Percentiles rank a stretch among this genome's conserved stretches.
Evolutionary conservation across 1,140 invertebrate genomes (phyloP).

Genomic region (Drosophila melanogaster): Release_6_plus_ISO1_MT NC_004354.4:17211001-17211500

Average conservation of each 20-base stretch:
- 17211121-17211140: conserved; percentile 18
- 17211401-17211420: too few relatives aligned
- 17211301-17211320: neutral
- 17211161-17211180: conserved; percentile 35
- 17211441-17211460: too few relatives aligned
- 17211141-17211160: conserved; percentile 21
- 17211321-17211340: too few relatives aligned
- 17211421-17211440: too few relatives aligned
- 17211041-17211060: conserved; percentile 1
- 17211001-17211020: conserved; percentile 25
- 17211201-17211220: neutral
- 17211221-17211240: neutral
- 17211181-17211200: conserved; percentile 11
- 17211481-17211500: too few relatives aligned
- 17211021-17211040: conserved; percentile 17
- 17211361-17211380: too few relatives aligned
- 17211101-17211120: conserved; percentile 42
- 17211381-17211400: too few relatives aligned
- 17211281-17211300: too few relatives aligned
- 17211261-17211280: too few relatives aligned
- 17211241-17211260: too few relatives aligned
- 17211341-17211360: too few relatives aligned
- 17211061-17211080: conserved; percentile 11
- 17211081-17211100: conserved; percentile 24
- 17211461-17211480: too few relatives aligned